Base-by-base conservation (phyloP, 2,888 invertebrate species). In the Drosophila anomalipes region DNA sequence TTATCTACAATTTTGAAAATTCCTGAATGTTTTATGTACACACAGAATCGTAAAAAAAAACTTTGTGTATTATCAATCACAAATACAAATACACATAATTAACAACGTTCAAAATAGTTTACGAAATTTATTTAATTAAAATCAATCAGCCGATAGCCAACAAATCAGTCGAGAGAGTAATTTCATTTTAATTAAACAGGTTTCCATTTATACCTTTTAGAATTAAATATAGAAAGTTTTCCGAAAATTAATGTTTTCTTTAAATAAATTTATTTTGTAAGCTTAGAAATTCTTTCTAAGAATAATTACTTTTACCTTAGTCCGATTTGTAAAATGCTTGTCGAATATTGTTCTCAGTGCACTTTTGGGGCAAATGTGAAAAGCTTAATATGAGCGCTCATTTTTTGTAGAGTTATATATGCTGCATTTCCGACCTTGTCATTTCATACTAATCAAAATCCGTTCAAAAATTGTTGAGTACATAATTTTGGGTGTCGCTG, bases 381-480 rank as follows among this genome's bases (percentile, higher is more conserved):
- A n/a, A 16, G 32, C 16, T 22, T 37, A 28, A 37, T 37, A 19
- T 16, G 37, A 35, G 28, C 28, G 28, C 51, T 16, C 26, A 49
- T 49, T 58, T 69, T 53, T 33, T 51, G 47, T 16, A 28, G 47
- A 47, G 30, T 59, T 62, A 41, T 74, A 49, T 19, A 72, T 71
- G 76, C 70, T 5, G 47, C 70, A 79, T 86, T 86, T 92, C 86
- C 90, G 92, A 77, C 66, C 70, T 81, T 89, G 84, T 84, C 82
- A 85, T 89, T 91, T 88, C 81, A 85, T 86, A 82, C 90, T 89
- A 90, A 92, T 91, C 90, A 90, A 83, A 90, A 89, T 91, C 90
- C 90, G 86, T 61, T 63, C 53, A 75, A 67, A 69, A 75, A 72
- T 73, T 32, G 30, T 76, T 58, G 44, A 61, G 61, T 49, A 54